These are phyloP conservation scores for Physocephala rufipes DNA, from an alignment of 2,888 invertebrate genomes.

Conservation along the genomic window DNA sequence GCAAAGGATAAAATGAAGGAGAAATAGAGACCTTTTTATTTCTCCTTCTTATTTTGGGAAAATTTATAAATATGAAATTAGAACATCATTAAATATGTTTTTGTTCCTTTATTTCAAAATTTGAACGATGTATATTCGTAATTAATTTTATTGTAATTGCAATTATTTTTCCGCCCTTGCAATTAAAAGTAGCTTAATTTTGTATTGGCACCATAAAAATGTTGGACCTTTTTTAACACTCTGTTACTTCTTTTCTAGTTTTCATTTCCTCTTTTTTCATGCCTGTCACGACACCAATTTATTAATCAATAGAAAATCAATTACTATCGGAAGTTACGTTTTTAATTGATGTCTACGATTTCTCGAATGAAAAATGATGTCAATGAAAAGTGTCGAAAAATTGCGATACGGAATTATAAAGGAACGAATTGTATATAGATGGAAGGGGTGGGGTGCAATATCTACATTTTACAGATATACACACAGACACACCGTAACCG, in stretches of 20 bases:
- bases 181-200: background rate
- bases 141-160: slow-evolving; percentile 2
- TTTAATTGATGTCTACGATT: background rate
- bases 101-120: background rate
- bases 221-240: no score
- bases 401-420: no score
- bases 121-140: background rate
- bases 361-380: background rate
- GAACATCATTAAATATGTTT: background rate
- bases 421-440: no score
- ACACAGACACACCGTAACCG: background rate
- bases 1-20: background rate
- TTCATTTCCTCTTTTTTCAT: no score
- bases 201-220: no score
- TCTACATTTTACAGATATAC: background rate
- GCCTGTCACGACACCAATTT: background rate
- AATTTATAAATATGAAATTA: background rate
- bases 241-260: no score
- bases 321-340: background rate
- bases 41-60: no score
- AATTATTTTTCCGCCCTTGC: background rate
- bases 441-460: background rate
- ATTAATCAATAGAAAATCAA: slow-evolving; percentile 9
- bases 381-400: background rate
- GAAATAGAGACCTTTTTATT: background rate